These are phyloP conservation scores for Danio rerio DNA, from an alignment of 2,113 vertebrate genomes.

Conservation along the genomic window DNA sequence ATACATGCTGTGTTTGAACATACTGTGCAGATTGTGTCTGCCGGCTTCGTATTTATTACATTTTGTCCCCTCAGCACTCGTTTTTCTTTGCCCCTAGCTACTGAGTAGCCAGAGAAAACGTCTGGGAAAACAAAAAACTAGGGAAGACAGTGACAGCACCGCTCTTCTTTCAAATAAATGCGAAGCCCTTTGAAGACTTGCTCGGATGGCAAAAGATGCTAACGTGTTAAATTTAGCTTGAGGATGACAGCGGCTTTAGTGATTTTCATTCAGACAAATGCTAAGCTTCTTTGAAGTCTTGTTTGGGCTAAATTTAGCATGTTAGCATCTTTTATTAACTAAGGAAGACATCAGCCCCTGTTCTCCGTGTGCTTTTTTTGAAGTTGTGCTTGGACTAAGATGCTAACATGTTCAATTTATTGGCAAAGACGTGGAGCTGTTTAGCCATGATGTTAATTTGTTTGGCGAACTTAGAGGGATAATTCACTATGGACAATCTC, in stretches of 20 bases:
- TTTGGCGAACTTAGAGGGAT: background rate
- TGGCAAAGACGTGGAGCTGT: background rate
- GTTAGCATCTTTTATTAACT: background rate
- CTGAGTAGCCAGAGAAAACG: constrained; percentile 28
- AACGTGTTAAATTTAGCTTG: constrained; percentile 11
- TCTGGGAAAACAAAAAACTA: background rate
- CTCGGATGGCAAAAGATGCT: background rate
- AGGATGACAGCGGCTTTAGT: background rate
- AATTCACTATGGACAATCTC: background rate
- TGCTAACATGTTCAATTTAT: constrained; percentile 6
- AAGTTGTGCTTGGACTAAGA: background rate
- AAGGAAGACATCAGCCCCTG: background rate
- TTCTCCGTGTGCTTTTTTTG: background rate
- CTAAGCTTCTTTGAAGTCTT: constrained; percentile 12
- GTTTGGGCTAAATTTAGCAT: background rate
- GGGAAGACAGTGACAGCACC: background rate
- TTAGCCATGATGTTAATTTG: background rate
- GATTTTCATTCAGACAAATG: constrained; percentile 10
- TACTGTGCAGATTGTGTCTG: constrained; percentile 21
- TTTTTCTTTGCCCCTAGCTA: background rate
- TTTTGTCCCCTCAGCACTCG: constrained; percentile 1
- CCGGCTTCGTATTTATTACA: constrained; percentile 8
- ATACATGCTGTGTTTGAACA: constrained; percentile 30
- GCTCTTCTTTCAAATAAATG: constrained; percentile 7
- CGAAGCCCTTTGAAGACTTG: background rate